Evolutionary conservation across 2,113 vertebrate genomes (phyloP), one percentile per base, ranked within the genome.

Genomic region (Salvator merianae): DNA sequence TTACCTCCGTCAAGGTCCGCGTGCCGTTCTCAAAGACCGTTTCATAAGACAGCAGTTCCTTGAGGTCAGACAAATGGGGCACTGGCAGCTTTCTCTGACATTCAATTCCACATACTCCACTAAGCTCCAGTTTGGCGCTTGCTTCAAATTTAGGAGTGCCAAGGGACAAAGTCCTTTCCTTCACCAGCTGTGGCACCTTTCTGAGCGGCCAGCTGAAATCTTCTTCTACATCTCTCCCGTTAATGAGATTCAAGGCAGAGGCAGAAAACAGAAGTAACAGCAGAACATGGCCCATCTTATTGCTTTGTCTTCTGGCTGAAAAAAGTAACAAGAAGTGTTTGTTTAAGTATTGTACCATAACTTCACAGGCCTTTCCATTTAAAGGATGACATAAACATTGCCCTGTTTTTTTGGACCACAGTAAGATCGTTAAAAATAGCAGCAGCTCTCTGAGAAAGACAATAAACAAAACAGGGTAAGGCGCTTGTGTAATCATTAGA

Each of bases 1-100:
- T 96, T 20, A 99, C 96, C 10, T 96, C 94, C 66, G 99, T 99
- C 73, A 97, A 93, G 5, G 97, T 99, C 74, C 99, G 96, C 0
- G 98, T 97, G 38, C 98, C 98, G 0, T 99, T 99, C 85, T 98
- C 98, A 70, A 98, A 99, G 77, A 99, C 83, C 0, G 98, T 99
- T 92, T 99, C 98, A 0, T 97, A 99, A 38, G 98, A 98, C 13
- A 99, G 95, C 79, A 97, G 91, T 43, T 97, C 90, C 93, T 99
- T 98, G 91, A 99, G 89, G 77, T 98, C 97, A 7, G 95, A 90
- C 74, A 97, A 88, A 62, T 95, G 97, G 43, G 97, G 96, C 14
- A 89, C 80, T 0, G 98, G 97, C 20, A 98, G 88, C 30, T 82
- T 94, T 30, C 93, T 96, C 94, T 98, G 98, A 88, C 98, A 99